These are phyloP conservation scores for Nannospalax galili DNA, from an alignment of 2,113 vertebrate species.

Conservation along the genomic window DNA sequence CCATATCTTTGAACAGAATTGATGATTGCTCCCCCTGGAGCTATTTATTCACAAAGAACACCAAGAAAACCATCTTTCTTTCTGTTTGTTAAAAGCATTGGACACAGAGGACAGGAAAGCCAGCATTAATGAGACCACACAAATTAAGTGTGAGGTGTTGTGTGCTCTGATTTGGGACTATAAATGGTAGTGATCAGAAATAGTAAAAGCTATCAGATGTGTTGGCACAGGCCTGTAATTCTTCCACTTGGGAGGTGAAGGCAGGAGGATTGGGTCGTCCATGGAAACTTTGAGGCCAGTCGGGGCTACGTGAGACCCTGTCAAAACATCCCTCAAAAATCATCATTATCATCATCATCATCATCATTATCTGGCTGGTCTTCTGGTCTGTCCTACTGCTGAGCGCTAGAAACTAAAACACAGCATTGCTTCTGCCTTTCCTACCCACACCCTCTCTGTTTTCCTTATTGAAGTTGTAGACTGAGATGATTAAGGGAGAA, in stretches of 20 bases:
- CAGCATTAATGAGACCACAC: background rate
- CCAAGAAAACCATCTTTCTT: conserved; percentile 17
- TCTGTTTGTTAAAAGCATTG: conserved; percentile 53
- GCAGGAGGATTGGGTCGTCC: too few relatives aligned
- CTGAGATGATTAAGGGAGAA: background rate
- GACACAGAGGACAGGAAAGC: conserved; percentile 36
- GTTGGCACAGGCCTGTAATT: too few relatives aligned
- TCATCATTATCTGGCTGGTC: background rate
- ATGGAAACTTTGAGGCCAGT: background rate
- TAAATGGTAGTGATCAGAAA: conserved; percentile 3
- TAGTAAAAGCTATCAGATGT: background rate
- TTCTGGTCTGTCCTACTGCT: background rate
- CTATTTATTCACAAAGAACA: conserved; percentile 61
- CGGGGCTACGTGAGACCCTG: background rate
- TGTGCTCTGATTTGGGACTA: background rate
- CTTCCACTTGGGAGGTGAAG: background rate
- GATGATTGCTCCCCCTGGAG: background rate
- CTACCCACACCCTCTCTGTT: background rate
- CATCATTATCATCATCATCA: background rate
- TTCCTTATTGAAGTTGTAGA: background rate
- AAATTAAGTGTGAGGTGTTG: background rate
- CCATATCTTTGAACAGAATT: conserved; percentile 29
- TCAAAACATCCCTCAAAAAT: background rate
- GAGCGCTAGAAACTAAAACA: background rate
- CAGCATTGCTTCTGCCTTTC: background rate